Base-by-base conservation (phyloP, 2,797 vertebrate genomes). In the Pseudochromis fuscus region DNA sequence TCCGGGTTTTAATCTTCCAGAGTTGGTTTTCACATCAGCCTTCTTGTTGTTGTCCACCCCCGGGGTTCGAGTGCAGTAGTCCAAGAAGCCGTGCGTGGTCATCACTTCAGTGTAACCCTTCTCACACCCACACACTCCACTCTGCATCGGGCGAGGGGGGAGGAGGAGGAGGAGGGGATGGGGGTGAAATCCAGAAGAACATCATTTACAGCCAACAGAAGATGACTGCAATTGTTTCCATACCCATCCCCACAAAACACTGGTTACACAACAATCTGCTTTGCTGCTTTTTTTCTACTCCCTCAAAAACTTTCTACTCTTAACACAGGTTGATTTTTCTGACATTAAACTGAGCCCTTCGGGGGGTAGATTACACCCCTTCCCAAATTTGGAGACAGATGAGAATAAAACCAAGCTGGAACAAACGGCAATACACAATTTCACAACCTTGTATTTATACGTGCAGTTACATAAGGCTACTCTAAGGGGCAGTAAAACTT, bases 1-100 rank as follows among this genome's bases (percentile, higher is more conserved):
- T 72, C 96, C 92, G 0, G 96, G 96, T 89, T 94, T 97, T 88
- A 95, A 94, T 92, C 96, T 96, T 49, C 96, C 96, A 16, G 96
- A 92, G 81, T 91, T 95, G 76, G 94, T 98, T 94, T 98, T 99
- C 85, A 98, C 98, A 59, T 99, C 97, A 8, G 97, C 97, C 89
- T 98, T 99, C 91, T 96, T 97, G 91, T 95, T 96, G 91, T 94
- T 95, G 92, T 97, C 96, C 18, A 92, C 92, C 74, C 96, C 96
- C 0, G 97, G 97, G 24, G 97, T 95, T 92, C 96, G 96, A 89
- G 97, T 95, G 89, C 98, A 99, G 92, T 99, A 99, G 93, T 99
- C 98, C 92, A 99, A 91, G 83, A 97, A 92, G 40, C 97, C 97
- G 50, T 97, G 94, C 33, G 96, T 96, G 90, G 95, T 97, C 96